Conservation (phyloP, 2,888 invertebrate species). For the Euproctis similis region DNA sequence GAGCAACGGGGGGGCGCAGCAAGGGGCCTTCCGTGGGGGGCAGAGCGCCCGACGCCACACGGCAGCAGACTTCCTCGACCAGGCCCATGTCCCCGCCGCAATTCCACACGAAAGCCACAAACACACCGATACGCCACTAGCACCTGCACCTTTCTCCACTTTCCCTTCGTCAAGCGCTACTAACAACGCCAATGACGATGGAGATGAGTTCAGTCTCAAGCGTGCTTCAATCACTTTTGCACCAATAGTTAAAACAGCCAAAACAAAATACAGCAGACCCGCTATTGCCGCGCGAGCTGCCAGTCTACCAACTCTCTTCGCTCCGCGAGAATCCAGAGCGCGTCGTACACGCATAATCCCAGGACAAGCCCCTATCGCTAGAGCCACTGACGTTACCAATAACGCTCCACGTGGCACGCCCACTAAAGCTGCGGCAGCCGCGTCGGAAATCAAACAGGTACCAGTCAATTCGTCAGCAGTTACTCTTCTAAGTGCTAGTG, state of each 20-base stretch:
- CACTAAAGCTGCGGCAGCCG: conserved; percentile 77
- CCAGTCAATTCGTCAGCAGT: conserved; percentile 88
- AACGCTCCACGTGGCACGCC: conserved; percentile 78
- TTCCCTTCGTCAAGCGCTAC: conserved; percentile 63
- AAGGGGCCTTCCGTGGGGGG: conserved; percentile 58
- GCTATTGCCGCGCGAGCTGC: conserved; percentile 87
- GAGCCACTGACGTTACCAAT: conserved; percentile 80
- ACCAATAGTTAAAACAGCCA: conserved; percentile 82
- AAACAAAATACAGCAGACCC: conserved; percentile 83
- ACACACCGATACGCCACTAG: conserved; percentile 72
- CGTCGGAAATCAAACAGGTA: conserved; percentile 83
- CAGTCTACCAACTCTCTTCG: conserved; percentile 81
- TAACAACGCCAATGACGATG: conserved; percentile 56
- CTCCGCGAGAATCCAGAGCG: conserved; percentile 69
- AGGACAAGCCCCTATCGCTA: conserved; percentile 84
- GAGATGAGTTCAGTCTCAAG: conserved; percentile 50
- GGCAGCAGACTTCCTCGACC: conserved; percentile 73
- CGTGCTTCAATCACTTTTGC: conserved; percentile 80
- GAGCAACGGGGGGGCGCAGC: conserved; percentile 54
- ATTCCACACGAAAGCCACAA: conserved; percentile 78
- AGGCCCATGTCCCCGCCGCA: conserved; percentile 81
- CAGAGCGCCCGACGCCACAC: conserved; percentile 77
- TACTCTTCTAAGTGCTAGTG: conserved; percentile 85
- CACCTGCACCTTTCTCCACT: conserved; percentile 32
- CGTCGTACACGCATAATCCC: conserved; percentile 85